Conservation (phyloP, 2,888 invertebrate species). For the Idaea dimidiata region DNA sequence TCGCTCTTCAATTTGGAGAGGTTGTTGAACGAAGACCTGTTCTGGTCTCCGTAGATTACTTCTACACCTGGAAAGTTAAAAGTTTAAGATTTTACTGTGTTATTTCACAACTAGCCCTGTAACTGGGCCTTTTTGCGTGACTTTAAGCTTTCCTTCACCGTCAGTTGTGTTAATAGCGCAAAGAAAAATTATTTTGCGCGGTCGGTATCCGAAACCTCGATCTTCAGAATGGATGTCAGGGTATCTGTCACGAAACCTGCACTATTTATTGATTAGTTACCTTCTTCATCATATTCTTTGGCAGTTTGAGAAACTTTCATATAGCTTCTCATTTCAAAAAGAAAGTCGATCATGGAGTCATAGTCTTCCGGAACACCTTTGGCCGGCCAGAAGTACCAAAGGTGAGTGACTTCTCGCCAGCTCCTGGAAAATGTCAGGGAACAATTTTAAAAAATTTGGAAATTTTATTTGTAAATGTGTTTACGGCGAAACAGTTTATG, state of each 20-base stretch:
- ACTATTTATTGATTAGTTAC: too few species aligned
- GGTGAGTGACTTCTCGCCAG: slow-evolving; percentile 92
- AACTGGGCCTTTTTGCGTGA: too few species aligned
- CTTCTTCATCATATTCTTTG: slow-evolving; percentile 77
- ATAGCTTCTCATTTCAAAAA: slow-evolving; percentile 88
- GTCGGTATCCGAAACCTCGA: too few species aligned
- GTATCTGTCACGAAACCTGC: too few species aligned
- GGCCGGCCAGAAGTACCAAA: slow-evolving; percentile 98
- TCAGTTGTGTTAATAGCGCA: too few species aligned
- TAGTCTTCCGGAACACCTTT: slow-evolving; percentile 92
- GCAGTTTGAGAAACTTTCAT: slow-evolving; percentile 76
- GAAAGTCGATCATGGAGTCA: slow-evolving; percentile 91
- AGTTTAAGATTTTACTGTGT: too few species aligned
- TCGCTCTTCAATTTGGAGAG: slow-evolving; percentile 63
- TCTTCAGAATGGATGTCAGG: too few species aligned
- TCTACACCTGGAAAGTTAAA: slow-evolving; percentile 66
- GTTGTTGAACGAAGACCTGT: slow-evolving; percentile 66
- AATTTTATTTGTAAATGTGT: too few species aligned
- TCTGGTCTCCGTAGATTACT: slow-evolving; percentile 72
- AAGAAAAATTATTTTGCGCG: too few species aligned
- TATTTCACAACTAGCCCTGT: too few species aligned
- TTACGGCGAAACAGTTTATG: too few species aligned
- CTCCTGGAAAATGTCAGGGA: slow-evolving; percentile 72
- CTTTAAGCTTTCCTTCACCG: too few species aligned
- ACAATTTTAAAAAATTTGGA: background rate